phyloP scores from a whole-genome alignment of 2,888 invertebrate genomes.

The Isotomurus palustris region DNA sequence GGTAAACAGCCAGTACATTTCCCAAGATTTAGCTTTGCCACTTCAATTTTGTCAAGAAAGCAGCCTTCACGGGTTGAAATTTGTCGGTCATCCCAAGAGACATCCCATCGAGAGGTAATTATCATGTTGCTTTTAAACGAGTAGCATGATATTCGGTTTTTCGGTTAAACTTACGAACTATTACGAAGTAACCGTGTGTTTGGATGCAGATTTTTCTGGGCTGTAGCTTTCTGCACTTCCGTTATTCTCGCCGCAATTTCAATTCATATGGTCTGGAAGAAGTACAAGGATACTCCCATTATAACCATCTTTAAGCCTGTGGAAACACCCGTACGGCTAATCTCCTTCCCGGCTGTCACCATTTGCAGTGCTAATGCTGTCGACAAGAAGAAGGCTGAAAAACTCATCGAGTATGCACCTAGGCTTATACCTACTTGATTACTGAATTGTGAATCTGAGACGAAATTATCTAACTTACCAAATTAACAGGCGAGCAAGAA shows the following conservation, averaged over 20 bases:
- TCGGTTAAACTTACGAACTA: no score
- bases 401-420: conserved; percentile 22
- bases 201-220: conserved; percentile 33
- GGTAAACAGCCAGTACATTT: no score
- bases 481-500: no score
- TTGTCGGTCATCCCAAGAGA: conserved; percentile 31
- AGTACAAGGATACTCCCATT: conserved; percentile 29
- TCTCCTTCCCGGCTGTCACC: conserved; percentile 40
- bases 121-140: no score
- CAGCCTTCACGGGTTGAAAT: conserved; percentile 37
- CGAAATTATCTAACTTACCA: no score
- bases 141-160: no score
- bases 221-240: conserved; percentile 23
- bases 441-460: no score
- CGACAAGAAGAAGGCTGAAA: conserved; percentile 21
- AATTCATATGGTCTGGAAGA: conserved; percentile 28
- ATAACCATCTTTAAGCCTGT: conserved; percentile 32
- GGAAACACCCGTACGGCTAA: conserved; percentile 26
- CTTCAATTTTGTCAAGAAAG: conserved; percentile 30
- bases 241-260: conserved; percentile 15
- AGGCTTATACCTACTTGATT: no score
- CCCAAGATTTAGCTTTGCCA: no score
- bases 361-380: conserved; percentile 41
- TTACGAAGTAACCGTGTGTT: no score
- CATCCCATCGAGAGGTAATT: conserved; percentile 36